These are phyloP conservation scores for Hyalella azteca DNA, from an alignment of 2,888 invertebrate genomes.

Conservation along the genomic window DNA sequence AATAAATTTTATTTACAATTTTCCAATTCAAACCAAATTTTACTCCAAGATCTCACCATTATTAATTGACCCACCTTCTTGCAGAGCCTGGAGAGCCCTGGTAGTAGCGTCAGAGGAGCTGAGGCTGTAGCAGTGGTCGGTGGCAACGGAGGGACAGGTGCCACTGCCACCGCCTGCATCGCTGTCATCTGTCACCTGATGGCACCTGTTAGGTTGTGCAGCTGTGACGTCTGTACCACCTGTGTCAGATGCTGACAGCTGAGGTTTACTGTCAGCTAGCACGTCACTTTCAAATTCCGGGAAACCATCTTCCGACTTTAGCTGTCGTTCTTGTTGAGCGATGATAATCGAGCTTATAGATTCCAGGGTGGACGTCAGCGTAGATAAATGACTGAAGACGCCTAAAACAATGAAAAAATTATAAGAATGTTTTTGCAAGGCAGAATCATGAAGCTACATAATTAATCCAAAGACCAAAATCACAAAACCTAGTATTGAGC, in stretches of 20 bases:
- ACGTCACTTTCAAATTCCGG: background rate
- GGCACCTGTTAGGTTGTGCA: no score
- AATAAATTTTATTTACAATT: no score
- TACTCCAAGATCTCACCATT: no score
- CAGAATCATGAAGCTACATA: no score
- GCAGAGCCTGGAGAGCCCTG: conserved; percentile 8
- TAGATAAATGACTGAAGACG: conserved; percentile 38
- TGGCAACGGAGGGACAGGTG: conserved; percentile 38
- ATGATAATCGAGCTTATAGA: conserved; percentile 39
- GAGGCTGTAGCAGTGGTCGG: conserved; percentile 56
- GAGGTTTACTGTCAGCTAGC: background rate
- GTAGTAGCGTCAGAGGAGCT: background rate
- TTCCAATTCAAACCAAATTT: no score
- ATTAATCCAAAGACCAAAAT: no score
- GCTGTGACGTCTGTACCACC: background rate
- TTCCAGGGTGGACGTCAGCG: conserved; percentile 34
- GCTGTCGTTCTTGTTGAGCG: conserved; percentile 29
- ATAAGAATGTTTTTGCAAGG: no score
- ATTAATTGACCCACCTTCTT: conserved; percentile 22
- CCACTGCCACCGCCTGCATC: background rate
- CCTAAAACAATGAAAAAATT: no score
- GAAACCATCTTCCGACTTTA: background rate
- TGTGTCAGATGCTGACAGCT: background rate
- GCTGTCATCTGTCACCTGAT: background rate
- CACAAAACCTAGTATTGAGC: no score